Conservation (phyloP, 2,797 vertebrate species). For the Muscicapa striata region DNA sequence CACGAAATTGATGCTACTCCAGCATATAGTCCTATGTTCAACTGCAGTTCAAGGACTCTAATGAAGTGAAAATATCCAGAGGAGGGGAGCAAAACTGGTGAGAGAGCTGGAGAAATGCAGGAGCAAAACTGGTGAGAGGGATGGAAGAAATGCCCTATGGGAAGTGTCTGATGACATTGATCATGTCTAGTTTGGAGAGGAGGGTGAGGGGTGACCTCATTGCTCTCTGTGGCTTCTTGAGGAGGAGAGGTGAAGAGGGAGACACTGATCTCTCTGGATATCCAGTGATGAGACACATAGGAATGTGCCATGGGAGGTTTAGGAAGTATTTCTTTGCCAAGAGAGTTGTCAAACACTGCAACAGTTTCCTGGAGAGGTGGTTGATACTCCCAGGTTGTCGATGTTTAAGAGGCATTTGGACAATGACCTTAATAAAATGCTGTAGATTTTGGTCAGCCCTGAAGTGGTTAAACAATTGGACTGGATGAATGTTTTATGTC, state of each 20-base stretch:
- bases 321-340: not conserved
- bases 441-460: not conserved
- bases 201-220: rapidly evolving
- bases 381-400: rapidly evolving
- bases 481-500: not conserved
- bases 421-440: not conserved
- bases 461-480: not conserved
- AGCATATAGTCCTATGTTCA: rapidly evolving
- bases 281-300: rapidly evolving
- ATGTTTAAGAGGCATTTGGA: not conserved
- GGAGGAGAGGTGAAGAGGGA: not conserved
- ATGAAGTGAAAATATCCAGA: not conserved
- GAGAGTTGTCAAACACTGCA: not conserved
- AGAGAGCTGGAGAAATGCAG: no score
- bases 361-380: not conserved
- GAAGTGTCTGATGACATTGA: rapidly evolving
- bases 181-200: not conserved
- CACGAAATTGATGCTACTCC: not conserved
- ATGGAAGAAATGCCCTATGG: rapidly evolving
- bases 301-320: not conserved
- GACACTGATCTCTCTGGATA: not conserved
- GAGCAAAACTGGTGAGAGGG: not conserved
- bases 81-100: not conserved
- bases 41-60: not conserved
- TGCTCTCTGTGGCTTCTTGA: not conserved